phyloP scores from a whole-genome alignment of 1,140 invertebrate genomes.

The Sminthurinus signatus region DNA sequence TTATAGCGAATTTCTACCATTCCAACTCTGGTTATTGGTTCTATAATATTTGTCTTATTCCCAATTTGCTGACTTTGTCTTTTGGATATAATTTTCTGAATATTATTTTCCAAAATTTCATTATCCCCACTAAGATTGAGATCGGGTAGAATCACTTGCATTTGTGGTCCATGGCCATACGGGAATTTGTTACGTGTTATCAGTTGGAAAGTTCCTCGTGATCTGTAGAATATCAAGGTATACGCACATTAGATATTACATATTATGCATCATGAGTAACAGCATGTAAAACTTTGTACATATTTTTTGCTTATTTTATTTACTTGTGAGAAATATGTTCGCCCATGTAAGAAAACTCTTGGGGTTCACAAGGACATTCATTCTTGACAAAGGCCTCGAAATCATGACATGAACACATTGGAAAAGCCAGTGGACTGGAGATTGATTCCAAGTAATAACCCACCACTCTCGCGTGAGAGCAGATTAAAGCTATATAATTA shows the following conservation, averaged over 20 bases:
- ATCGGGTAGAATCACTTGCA: constrained; percentile 5
- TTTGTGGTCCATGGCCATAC: constrained; percentile 16
- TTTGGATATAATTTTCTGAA: not conserved
- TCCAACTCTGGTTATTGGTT: not conserved
- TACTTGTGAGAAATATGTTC: constrained; percentile 28
- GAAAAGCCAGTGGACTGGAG: constrained; percentile 21
- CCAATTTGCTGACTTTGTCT: not conserved
- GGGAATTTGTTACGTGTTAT: constrained; percentile 7
- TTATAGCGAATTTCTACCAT: not conserved
- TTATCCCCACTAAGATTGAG: not conserved
- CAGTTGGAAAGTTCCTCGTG: constrained; percentile 14
- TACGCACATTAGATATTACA: not conserved
- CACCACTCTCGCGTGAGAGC: constrained; percentile 6
- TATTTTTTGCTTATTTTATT: not conserved
- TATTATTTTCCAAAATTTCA: not conserved
- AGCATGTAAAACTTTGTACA: not conserved
- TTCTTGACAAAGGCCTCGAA: constrained; percentile 21
- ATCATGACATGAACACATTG: constrained; percentile 21
- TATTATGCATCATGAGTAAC: not conserved
- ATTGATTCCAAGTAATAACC: constrained; percentile 26
- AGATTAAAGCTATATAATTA: not conserved
- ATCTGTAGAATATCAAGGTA: not conserved
- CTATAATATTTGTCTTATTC: not conserved
- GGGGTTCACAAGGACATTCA: constrained; percentile 17
- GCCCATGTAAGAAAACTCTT: constrained; percentile 22